These are phyloP conservation scores for Bos taurus DNA, from an alignment of 2,113 vertebrate species.

Conservation along the genomic window ARS-UCD2.0 NC_037333.1:110855001-110855500, in stretches of 20 bases:
- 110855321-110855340: not conserved
- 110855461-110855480: not conserved
- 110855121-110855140: not conserved
- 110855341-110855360: not conserved
- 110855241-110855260: not conserved
- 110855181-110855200: not conserved
- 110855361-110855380: not conserved
- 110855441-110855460: not conserved
- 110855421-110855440: not conserved
- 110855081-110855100: not conserved
- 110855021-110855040: not conserved
- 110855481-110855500: not conserved
- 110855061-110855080: not conserved
- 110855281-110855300: not conserved
- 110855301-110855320: not conserved
- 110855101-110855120: not conserved
- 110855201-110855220: not conserved
- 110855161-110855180: not conserved
- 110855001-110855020: not conserved
- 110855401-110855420: not conserved
- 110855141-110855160: not conserved
- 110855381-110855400: not conserved
- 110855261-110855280: not conserved
- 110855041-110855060: not conserved
- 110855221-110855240: not conserved